A percentile compares a stretch with the other conserved stretches of the same genome.
Evolutionary conservation across 2,113 vertebrate species (phyloP).

Genomic region (Rhabdornis inornatus): DNA sequence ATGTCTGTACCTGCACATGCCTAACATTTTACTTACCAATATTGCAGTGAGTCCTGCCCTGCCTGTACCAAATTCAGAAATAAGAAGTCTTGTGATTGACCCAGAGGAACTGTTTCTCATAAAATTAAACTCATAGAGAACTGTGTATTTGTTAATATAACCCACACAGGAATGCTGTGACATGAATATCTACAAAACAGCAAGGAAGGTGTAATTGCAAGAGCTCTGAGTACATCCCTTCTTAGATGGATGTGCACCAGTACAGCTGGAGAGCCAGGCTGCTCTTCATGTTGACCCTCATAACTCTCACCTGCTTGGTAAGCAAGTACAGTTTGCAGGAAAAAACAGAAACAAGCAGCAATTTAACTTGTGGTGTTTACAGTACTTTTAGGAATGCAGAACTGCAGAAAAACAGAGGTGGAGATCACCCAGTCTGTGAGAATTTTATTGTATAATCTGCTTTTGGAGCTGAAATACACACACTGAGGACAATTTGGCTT

Average conservation of each 20-base stretch:
- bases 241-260: neutral
- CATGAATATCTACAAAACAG: neutral
- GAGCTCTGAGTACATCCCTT: neutral
- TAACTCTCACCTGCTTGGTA: neutral
- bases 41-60: neutral
- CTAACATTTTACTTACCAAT: neutral
- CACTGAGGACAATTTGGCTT: neutral
- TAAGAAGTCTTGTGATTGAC: neutral
- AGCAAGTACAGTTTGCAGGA: neutral
- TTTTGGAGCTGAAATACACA: neutral
- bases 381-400: neutral
- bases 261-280: neutral
- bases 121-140: neutral
- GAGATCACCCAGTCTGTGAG: neutral
- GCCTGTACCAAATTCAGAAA: neutral
- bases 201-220: neutral
- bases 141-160: neutral
- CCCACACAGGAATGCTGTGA: neutral
- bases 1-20: rapidly evolving
- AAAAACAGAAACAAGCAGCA: neutral
- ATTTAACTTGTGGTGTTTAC: neutral
- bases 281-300: neutral
- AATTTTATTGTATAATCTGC: neutral
- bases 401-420: neutral
- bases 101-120: neutral